Evolutionary conservation across 2,797 vertebrate species (phyloP).

Genomic region (Danio albolineatus): DNA sequence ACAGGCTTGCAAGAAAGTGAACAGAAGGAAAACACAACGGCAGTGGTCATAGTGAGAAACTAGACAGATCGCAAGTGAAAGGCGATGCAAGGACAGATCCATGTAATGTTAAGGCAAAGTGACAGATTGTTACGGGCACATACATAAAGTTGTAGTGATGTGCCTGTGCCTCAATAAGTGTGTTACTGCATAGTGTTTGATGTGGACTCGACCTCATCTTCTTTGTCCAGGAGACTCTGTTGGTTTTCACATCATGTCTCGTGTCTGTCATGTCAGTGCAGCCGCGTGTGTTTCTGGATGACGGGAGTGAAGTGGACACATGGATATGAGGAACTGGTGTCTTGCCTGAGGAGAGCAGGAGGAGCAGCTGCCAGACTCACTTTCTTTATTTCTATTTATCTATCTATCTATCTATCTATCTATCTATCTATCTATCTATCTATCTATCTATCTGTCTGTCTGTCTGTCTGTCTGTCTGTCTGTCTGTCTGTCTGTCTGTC

Average conservation of each 20-base stretch:
- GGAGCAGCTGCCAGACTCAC: conserved; percentile 48
- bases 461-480: not conserved
- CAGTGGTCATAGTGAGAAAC: conserved; percentile 31
- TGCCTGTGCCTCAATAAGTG: conserved; percentile 16
- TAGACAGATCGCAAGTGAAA: conserved; percentile 25
- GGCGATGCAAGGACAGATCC: conserved; percentile 21
- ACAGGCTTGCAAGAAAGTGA: conserved; percentile 3
- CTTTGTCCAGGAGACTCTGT: conserved; percentile 32
- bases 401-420: not conserved
- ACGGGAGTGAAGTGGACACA: conserved; percentile 58
- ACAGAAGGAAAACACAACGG: conserved; percentile 17
- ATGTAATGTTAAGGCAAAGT: conserved; percentile 20
- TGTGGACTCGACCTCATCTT: conserved; percentile 41
- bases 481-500: not conserved
- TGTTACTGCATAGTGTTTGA: conserved; percentile 32
- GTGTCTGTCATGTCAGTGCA: conserved; percentile 51
- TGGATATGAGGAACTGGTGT: conserved; percentile 56
- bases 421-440: not conserved
- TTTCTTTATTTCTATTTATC: conserved; percentile 19
- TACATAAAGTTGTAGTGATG: conserved; percentile 13
- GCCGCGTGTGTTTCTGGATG: conserved; percentile 56
- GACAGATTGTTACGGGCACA: conserved; percentile 14
- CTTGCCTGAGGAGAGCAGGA: conserved; percentile 58
- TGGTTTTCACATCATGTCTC: conserved; percentile 55
- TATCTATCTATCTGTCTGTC: not conserved